Conservation (phyloP, 2,113 vertebrate species). For the Progne subis region DNA sequence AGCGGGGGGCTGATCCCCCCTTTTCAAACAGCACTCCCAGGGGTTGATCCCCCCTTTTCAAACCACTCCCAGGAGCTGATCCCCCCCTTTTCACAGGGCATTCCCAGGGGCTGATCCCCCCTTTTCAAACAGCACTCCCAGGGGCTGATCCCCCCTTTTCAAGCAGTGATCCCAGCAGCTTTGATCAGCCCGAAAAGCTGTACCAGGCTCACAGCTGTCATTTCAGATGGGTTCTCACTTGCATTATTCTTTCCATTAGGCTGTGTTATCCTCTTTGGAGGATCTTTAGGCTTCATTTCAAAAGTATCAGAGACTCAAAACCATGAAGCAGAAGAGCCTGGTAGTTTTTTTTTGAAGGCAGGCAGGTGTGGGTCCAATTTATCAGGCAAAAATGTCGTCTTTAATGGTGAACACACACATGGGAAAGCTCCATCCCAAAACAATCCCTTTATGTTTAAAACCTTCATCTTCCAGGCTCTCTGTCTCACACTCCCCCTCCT, state of each 20-base stretch:
- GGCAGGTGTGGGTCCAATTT: constrained; percentile 49
- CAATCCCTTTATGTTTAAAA: constrained; percentile 37
- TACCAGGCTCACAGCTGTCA: constrained; percentile 34
- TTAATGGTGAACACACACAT: constrained; percentile 15
- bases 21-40: background rate
- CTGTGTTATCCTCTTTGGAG: constrained; percentile 46
- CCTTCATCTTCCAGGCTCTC: constrained; percentile 33
- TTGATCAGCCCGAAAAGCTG: constrained; percentile 25
- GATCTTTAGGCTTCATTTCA: constrained; percentile 49
- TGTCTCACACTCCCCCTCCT: background rate
- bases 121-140: too few species aligned
- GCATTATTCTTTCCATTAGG: constrained; percentile 58
- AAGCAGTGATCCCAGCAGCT: background rate
- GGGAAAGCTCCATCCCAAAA: constrained; percentile 50
- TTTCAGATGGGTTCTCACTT: constrained; percentile 29
- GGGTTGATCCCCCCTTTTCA: background rate
- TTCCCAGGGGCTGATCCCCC: background rate
- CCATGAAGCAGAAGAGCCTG: constrained; percentile 30
- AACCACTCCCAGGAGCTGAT: background rate
- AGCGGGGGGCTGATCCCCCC: background rate
- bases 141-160: background rate
- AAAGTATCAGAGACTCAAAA: constrained; percentile 45
- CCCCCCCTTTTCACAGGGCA: background rate
- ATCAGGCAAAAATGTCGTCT: background rate
- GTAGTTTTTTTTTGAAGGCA: background rate